Evolutionary conservation across 1,140 invertebrate genomes (phyloP).

Genomic region (Manduca sexta): DNA sequence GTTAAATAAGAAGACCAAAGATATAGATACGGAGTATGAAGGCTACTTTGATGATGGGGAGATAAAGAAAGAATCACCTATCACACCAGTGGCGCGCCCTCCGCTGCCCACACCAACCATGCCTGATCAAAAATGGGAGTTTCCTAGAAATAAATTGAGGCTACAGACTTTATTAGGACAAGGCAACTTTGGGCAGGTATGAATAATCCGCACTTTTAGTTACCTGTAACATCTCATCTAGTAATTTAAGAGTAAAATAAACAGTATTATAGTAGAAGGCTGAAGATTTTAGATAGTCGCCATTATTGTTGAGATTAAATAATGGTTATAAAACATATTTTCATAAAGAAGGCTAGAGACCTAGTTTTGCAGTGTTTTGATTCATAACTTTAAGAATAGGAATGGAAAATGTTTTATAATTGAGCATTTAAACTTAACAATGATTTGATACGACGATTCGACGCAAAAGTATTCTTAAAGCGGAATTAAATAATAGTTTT

Average conservation of each 20-base stretch:
- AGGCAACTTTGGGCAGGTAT: conserved; percentile 88
- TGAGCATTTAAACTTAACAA: no score
- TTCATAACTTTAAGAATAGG: no score
- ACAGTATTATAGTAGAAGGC: no score
- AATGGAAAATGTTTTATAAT: no score
- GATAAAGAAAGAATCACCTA: conserved; percentile 68
- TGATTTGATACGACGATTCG: no score
- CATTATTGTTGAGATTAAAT: no score
- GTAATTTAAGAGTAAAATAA: background rate
- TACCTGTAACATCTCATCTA: background rate
- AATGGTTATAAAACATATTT: no score
- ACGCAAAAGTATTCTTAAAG: no score
- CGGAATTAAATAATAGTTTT: no score
- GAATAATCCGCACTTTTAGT: background rate
- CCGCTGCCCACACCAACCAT: conserved; percentile 71
- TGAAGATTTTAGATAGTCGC: no score
- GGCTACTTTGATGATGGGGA: conserved; percentile 73
- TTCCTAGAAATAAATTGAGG: conserved; percentile 84
- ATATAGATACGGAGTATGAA: conserved; percentile 75
- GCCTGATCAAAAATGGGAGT: conserved; percentile 81
- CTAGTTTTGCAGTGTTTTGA: no score
- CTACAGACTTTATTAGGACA: conserved; percentile 86
- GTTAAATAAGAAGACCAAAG: conserved; percentile 73
- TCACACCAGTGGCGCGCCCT: conserved; percentile 68
- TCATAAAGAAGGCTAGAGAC: no score